A percentile compares a stretch with the other conserved stretches of the same genome.
Evolutionary conservation across 2,888 invertebrate species (phyloP).

Genomic region (Nysson spinosus): DNA sequence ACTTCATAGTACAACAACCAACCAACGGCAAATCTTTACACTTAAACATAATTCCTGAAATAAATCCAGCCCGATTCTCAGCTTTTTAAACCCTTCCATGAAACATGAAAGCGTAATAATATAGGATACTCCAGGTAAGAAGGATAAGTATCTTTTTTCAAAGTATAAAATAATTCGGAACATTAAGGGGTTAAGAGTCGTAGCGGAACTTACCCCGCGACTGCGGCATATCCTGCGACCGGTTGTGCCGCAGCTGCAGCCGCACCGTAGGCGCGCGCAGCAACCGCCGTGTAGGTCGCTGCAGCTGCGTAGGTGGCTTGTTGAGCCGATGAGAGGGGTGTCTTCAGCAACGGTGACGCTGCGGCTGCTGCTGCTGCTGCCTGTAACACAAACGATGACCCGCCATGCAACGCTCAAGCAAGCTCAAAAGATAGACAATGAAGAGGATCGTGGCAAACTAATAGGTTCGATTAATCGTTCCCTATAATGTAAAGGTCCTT

Average conservation of each 20-base stretch:
- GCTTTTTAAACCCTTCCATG: too few species aligned
- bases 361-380: constrained; percentile 85
- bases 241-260: constrained; percentile 85
- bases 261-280: constrained; percentile 89
- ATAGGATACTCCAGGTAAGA: too few species aligned
- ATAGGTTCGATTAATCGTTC: too few species aligned
- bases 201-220: constrained; percentile 81
- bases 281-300: constrained; percentile 91
- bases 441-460: constrained; percentile 34
- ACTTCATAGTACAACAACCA: too few species aligned
- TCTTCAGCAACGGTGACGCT: constrained; percentile 88
- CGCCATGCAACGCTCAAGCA: constrained; percentile 75
- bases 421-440: constrained; percentile 65
- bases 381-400: constrained; percentile 77
- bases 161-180: constrained; percentile 3
- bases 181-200: not conserved
- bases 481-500: not conserved
- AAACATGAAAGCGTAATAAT: too few species aligned
- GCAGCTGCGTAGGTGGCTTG: constrained; percentile 93
- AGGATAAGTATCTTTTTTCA: too few species aligned
- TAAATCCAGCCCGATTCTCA: too few species aligned
- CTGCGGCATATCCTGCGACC: constrained; percentile 86
- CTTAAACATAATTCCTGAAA: too few species aligned
- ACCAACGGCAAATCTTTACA: too few species aligned
- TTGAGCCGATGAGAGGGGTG: constrained; percentile 89